Percentiles rank a stretch among this genome's conserved stretches.
These are phyloP conservation scores for Spodoptera litura DNA, from an alignment of 1,140 invertebrate species.

Conservation along the genomic window DNA sequence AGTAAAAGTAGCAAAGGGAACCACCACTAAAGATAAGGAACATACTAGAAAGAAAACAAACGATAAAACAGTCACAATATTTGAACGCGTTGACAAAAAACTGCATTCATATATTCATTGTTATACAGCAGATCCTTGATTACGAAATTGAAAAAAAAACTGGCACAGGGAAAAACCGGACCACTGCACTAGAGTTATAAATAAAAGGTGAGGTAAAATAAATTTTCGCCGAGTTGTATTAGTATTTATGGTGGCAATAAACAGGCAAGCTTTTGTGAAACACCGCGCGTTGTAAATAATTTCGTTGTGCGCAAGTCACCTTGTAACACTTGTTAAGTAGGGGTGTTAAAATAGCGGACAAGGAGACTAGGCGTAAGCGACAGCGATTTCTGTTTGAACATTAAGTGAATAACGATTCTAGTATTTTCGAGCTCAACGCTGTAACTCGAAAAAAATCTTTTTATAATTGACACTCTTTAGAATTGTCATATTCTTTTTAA, in stretches of 20 bases:
- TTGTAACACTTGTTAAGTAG: slow-evolving; percentile 72
- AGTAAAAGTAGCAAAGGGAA: slow-evolving; percentile 1
- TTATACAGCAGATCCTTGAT: slow-evolving; percentile 45
- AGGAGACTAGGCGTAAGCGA: neutral
- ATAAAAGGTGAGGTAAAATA: slow-evolving; percentile 81
- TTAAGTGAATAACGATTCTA: neutral
- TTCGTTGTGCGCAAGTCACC: slow-evolving; percentile 71
- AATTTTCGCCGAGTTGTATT: slow-evolving; percentile 79
- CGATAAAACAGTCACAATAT: slow-evolving; percentile 31
- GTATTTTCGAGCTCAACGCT: no score
- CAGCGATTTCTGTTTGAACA: neutral
- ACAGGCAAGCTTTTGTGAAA: slow-evolving; percentile 78
- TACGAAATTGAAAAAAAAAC: slow-evolving; percentile 53
- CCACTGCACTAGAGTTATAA: slow-evolving; percentile 71
- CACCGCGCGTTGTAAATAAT: slow-evolving; percentile 82
- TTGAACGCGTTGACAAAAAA: slow-evolving; percentile 20
- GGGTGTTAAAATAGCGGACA: slow-evolving; percentile 50
- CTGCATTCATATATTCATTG: slow-evolving; percentile 20
- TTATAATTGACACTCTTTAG: no score
- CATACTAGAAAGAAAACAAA: slow-evolving; percentile 25
- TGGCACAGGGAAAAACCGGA: slow-evolving; percentile 71
- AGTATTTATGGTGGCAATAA: slow-evolving; percentile 84
- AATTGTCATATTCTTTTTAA: no score
- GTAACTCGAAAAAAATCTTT: no score
- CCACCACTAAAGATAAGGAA: neutral